Percentiles rank a stretch among this genome's conserved stretches.
Conservation (phyloP, 1,140 invertebrate genomes). For the Drosophila littoralis region DNA sequence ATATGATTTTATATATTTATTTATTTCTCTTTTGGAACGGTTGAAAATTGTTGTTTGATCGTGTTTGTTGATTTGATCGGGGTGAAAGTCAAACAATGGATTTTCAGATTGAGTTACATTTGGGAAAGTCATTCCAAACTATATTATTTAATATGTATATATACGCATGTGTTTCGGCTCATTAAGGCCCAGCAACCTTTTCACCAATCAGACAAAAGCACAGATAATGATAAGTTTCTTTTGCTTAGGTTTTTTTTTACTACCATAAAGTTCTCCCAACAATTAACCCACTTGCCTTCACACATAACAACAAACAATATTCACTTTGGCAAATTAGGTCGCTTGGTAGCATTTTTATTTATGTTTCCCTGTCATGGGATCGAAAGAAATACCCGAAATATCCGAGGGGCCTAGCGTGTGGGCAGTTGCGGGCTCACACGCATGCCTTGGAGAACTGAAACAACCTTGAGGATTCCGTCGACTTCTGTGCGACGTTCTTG, state of each 20-base stretch:
- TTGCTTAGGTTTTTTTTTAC: background rate
- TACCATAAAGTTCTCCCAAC: slow-evolving; percentile 5
- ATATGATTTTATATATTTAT: background rate
- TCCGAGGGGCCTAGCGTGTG: background rate
- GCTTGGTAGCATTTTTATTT: slow-evolving; percentile 32
- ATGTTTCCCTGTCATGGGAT: slow-evolving; percentile 31
- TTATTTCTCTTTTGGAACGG: background rate
- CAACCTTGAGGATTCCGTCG: slow-evolving; percentile 43
- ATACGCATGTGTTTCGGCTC: too few species aligned
- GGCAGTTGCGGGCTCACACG: slow-evolving; percentile 14
- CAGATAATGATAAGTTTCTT: background rate
- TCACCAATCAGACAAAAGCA: background rate
- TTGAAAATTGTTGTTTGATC: too few species aligned
- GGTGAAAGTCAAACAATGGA: too few species aligned
- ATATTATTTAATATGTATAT: too few species aligned
- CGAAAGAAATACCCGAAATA: background rate
- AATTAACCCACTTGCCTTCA: slow-evolving; percentile 29
- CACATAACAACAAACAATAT: slow-evolving; percentile 5
- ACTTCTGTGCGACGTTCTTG: slow-evolving; percentile 23
- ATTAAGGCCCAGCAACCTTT: too few species aligned
- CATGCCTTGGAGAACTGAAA: slow-evolving; percentile 9
- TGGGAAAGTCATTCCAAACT: too few species aligned
- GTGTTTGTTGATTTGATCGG: too few species aligned
- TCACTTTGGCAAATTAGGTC: slow-evolving; percentile 42
- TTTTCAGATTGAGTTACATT: too few species aligned